These are phyloP conservation scores for Malurus melanocephalus DNA, from an alignment of 2,113 vertebrate genomes.

Conservation along the genomic window DNA sequence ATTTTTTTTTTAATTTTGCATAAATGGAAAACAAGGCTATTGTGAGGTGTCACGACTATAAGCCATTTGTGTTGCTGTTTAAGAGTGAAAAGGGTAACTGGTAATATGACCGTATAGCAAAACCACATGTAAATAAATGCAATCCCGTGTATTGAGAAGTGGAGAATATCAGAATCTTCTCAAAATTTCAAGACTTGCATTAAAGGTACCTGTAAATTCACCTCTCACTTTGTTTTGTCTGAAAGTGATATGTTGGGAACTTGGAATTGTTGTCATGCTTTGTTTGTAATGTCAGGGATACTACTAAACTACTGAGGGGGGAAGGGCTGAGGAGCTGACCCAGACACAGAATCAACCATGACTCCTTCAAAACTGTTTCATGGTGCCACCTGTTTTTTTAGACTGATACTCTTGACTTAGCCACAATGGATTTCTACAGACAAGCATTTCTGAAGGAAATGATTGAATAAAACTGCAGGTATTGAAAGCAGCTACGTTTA, in stretches of 20 bases:
- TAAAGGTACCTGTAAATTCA: slow-evolving; percentile 35
- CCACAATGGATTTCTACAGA: not conserved
- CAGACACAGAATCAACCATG: not conserved
- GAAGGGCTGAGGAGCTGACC: not conserved
- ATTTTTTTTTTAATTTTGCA: not conserved
- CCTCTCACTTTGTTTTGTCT: slow-evolving; percentile 33
- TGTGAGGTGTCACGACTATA: not conserved
- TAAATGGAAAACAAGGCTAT: not conserved
- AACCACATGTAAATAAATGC: slow-evolving; percentile 1
- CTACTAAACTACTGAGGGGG: not conserved
- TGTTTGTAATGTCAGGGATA: not conserved
- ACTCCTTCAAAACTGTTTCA: not conserved
- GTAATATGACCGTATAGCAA: not conserved
- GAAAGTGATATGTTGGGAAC: not conserved
- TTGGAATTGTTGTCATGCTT: not conserved
- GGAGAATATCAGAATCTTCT: not conserved
- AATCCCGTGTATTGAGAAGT: not conserved
- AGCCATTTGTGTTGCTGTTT: slow-evolving; percentile 19
- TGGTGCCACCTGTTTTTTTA: not conserved
- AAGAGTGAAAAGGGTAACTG: slow-evolving; percentile 3
- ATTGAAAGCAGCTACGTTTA: not conserved
- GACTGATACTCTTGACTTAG: not conserved
- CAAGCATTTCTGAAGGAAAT: not conserved
- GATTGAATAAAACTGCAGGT: not conserved
- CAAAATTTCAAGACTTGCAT: slow-evolving; percentile 31